Percentiles rank a stretch among this genome's conserved stretches.
These are phyloP conservation scores for Xanthostigma xanthostigma DNA, from an alignment of 2,888 invertebrate genomes.

Conservation along the genomic window DNA sequence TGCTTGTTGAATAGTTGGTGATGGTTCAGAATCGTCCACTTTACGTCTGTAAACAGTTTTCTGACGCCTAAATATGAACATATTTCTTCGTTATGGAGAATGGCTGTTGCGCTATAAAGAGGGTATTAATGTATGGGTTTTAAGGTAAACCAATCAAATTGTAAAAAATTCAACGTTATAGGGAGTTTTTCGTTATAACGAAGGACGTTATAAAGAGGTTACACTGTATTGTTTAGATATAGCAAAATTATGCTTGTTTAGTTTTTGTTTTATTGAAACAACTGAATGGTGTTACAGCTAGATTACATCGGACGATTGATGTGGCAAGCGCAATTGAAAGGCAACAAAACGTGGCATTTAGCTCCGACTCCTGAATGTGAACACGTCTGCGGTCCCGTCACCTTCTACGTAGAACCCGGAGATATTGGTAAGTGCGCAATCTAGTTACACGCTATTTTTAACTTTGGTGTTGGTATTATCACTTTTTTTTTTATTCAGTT, in stretches of 20 bases:
- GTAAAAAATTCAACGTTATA: too few relatives aligned
- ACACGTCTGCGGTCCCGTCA: constrained; percentile 51
- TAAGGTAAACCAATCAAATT: too few relatives aligned
- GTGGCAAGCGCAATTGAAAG: constrained; percentile 86
- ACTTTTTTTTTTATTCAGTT: constrained; percentile 38
- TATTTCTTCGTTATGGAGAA: too few relatives aligned
- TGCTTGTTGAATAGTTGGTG: too few relatives aligned
- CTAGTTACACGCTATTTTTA: background rate
- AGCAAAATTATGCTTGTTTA: constrained; percentile 1
- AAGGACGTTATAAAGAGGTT: too few relatives aligned
- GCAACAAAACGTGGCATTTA: constrained; percentile 72
- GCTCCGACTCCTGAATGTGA: constrained; percentile 82
- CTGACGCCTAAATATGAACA: too few relatives aligned
- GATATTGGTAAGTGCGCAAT: constrained; percentile 53
- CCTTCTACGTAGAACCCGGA: constrained; percentile 68
- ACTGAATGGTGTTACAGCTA: constrained; percentile 39
- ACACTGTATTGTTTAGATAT: constrained; percentile 1
- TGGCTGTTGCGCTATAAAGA: too few relatives aligned
- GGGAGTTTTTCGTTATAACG: too few relatives aligned
- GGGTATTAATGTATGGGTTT: too few relatives aligned
- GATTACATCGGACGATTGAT: constrained; percentile 82
- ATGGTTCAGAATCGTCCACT: too few relatives aligned
- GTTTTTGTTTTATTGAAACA: background rate
- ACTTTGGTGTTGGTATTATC: constrained; percentile 3
- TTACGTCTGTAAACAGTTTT: too few relatives aligned